Evolutionary conservation across 2,113 vertebrate species (phyloP), one percentile per base, ranked within the genome.

Genomic region (Ciconia stormi): DNA sequence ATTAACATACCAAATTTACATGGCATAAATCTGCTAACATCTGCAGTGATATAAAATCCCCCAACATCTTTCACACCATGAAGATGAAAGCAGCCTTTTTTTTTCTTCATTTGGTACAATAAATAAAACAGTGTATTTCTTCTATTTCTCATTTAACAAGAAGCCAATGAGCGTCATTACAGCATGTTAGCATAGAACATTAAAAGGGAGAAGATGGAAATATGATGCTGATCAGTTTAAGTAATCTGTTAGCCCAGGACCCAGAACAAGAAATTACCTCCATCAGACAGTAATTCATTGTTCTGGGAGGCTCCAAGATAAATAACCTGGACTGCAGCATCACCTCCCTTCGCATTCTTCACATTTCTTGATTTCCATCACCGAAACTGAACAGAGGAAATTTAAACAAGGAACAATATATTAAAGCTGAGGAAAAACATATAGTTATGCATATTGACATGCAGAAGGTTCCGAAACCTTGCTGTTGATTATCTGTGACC

Each of bases 21-120:
- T 29, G 85, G 50, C 8, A 38, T 52, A 69, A 73, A 95, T 91
- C 34, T 93, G 34, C 70, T 56, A 93, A 82, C 82, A 56, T 82
- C 88, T 72, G 94, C 76, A 89, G 49, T 72, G 66, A 88, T 90
- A 72, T 26, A 90, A 87, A 97, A 77, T 59, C n/a, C 32, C 13
- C 47, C 77, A 87, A 77, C 32, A 40, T 79, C 61, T 83, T 94
- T 91, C 85, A 87, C 7, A 82, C 26, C 16, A 36, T 30, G 46
- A 82, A 95, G 91, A 93, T 69, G 82, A 94, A 81, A 82, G 42
- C 17, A 52, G 30, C 3, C 1, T 58, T 76, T 70, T 34, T 59
- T 59, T 49, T 56, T 34, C 5, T 74, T 46, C 53, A 18, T 76
- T 63, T 70, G 30, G 26, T 59, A 61, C 8, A 67, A 82, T 53